phyloP scores from a whole-genome alignment of 2,113 vertebrate species.

The Zosterops japonicus region DNA sequence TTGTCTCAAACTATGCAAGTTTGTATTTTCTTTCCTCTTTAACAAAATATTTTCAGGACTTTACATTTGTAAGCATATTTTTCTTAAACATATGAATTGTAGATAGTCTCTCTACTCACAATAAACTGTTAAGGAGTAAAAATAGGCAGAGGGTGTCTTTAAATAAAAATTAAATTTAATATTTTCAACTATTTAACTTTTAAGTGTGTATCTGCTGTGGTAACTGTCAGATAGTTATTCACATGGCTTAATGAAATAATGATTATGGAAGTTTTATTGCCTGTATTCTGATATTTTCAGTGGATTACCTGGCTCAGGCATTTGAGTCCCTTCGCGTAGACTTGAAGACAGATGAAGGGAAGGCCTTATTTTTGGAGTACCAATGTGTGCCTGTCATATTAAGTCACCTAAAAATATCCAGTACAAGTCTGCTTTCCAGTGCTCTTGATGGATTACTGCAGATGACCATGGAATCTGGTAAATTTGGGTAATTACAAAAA shows the following conservation, averaged over 20 bases:
- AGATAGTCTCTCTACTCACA: neutral
- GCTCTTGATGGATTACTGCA: slow-evolving; percentile 84
- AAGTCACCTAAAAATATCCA: slow-evolving; percentile 74
- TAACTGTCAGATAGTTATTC: neutral
- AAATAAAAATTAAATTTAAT: neutral
- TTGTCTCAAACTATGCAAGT: neutral
- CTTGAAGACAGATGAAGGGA: slow-evolving; percentile 83
- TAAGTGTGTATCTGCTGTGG: neutral
- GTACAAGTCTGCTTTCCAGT: slow-evolving; percentile 74
- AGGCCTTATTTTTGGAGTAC: slow-evolving; percentile 83
- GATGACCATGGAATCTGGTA: slow-evolving; percentile 85
- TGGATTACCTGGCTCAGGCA: slow-evolving; percentile 83
- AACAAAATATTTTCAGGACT: neutral
- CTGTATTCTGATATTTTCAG: slow-evolving; percentile 67
- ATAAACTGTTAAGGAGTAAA: neutral
- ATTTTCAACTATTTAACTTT: neutral
- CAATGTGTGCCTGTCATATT: slow-evolving; percentile 78
- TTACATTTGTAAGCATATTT: neutral
- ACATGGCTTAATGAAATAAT: neutral
- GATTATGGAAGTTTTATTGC: neutral
- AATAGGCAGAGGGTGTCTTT: neutral
- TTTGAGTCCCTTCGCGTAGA: slow-evolving; percentile 79
- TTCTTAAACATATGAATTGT: neutral
- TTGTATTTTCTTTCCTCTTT: neutral
- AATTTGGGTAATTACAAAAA: slow-evolving; percentile 18